A percentile compares a stretch with the other conserved stretches of the same genome.
phyloP scores from a whole-genome alignment of 2,888 invertebrate genomes.

The Thalpophila matura region DNA sequence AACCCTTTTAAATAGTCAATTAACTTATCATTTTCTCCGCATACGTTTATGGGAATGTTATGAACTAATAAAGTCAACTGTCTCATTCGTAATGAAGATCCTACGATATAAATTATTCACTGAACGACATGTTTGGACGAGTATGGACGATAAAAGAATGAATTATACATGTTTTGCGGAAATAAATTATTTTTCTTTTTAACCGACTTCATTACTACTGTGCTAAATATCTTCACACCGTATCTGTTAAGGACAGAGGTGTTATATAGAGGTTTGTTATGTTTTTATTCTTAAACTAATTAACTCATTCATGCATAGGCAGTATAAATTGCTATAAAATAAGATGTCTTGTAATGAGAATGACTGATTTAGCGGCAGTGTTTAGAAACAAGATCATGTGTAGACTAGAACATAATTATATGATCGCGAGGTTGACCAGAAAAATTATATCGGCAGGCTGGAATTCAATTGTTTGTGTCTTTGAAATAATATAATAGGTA shows the following conservation, averaged over 20 bases:
- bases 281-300: conserved; percentile 28
- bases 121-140: conserved; percentile 10
- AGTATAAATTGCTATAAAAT: conserved; percentile 21
- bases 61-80: conserved; percentile 8
- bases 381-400: too few species aligned
- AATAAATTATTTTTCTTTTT: conserved; percentile 27
- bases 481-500: too few species aligned
- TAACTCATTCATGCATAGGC: conserved; percentile 31
- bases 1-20: not conserved
- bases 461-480: too few species aligned
- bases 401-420: not conserved
- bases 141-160: conserved; percentile 38
- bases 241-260: not conserved
- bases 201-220: conserved; percentile 31
- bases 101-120: conserved; percentile 41
- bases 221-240: conserved; percentile 42
- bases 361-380: conserved; percentile 14
- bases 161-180: conserved; percentile 26
- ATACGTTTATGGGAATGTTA: not conserved
- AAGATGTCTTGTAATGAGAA: not conserved
- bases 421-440: not conserved
- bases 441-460: not conserved
- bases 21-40: not conserved
- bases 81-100: conserved; percentile 31
- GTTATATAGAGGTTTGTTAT: conserved; percentile 31